Conservation (phyloP, 2,888 invertebrate genomes). For the Prenolepis imparis region DNA sequence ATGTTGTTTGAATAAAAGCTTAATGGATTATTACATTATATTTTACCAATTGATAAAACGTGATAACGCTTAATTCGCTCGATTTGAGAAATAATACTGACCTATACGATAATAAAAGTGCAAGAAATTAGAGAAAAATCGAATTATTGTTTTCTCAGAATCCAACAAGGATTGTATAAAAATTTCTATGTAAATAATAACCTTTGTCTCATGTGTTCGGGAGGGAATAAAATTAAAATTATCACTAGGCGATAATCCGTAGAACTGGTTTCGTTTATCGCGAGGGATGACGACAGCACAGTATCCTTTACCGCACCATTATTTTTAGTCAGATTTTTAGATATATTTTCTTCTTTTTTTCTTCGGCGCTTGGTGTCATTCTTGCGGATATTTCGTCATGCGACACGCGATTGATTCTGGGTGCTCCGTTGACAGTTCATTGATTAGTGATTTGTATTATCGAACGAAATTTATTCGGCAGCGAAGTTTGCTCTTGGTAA, state of each 20-base stretch:
- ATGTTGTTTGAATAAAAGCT: not conserved
- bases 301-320: not conserved
- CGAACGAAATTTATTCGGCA: slow-evolving; percentile 31
- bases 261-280: slow-evolving; percentile 36
- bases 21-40: not conserved
- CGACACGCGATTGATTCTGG: not conserved
- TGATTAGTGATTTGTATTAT: slow-evolving; percentile 37
- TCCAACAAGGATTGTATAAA: not conserved
- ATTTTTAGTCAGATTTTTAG: slow-evolving; percentile 21
- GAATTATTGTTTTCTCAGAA: not conserved
- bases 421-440: slow-evolving; percentile 27
- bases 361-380: slow-evolving; percentile 13
- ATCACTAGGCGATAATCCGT: not conserved
- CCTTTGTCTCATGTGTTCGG: not conserved
- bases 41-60: slow-evolving; percentile 1
- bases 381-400: slow-evolving; percentile 36
- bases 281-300: slow-evolving; percentile 17
- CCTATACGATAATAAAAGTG: not conserved
- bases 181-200: not conserved
- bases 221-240: slow-evolving; percentile 8
- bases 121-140: not conserved
- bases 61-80: not conserved
- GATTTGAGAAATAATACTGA: not conserved
- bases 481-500: not conserved
- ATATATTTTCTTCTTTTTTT: slow-evolving; percentile 6